Percentiles rank a stretch among this genome's conserved stretches.
Conservation (phyloP, 2,797 vertebrate species). For the Halcyon smyrnensis region DNA sequence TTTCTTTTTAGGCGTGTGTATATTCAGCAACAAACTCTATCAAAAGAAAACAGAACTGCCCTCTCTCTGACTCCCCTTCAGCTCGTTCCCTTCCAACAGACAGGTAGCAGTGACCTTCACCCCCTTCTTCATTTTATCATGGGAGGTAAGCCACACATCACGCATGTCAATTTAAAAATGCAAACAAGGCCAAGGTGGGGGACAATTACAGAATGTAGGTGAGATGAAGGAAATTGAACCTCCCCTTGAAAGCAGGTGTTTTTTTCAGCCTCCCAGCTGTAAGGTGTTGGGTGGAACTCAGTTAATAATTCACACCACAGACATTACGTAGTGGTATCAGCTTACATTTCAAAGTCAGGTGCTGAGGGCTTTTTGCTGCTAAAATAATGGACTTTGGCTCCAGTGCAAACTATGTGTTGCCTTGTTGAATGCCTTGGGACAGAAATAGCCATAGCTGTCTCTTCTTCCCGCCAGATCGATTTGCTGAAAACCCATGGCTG, state of each 20-base stretch:
- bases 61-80: neutral
- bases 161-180: neutral
- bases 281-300: neutral
- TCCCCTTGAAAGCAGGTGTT: neutral
- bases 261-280: constrained; percentile 1
- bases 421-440: neutral
- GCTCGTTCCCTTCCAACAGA: neutral
- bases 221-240: neutral
- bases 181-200: neutral
- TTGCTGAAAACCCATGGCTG: rapidly evolving
- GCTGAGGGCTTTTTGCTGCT: neutral
- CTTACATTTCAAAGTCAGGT: constrained; percentile 8
- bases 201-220: neutral
- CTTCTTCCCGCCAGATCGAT: neutral
- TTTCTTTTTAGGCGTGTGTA: neutral
- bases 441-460: neutral
- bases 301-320: constrained; percentile 52
- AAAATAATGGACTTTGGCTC: constrained; percentile 49
- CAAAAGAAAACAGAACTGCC: neutral
- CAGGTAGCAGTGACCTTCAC: neutral
- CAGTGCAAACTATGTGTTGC: neutral
- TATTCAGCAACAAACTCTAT: neutral
- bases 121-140: neutral
- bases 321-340: constrained; percentile 14
- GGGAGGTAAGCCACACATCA: neutral